Base-by-base conservation (phyloP, 1,140 invertebrate species). In the Latrodectus geometricus region DNA sequence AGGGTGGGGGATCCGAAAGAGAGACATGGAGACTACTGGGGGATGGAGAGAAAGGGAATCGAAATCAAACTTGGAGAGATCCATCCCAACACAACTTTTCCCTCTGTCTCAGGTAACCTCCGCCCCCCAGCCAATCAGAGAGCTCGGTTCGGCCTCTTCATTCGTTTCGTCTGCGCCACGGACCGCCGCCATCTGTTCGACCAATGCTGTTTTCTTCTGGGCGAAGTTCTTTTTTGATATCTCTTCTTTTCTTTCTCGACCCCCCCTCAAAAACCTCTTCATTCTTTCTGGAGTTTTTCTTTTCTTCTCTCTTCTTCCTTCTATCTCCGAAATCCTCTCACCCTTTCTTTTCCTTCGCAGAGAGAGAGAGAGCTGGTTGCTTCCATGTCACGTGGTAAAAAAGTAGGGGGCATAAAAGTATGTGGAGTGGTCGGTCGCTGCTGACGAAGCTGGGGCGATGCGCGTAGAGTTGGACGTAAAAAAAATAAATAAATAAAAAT, bases 81-180 rank as follows among this genome's bases (percentile, higher is more conserved):
- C 65, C 79, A 70, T 83, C 81, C 61, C 81, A 68, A 83, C 66
- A n/a, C 82, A 70, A 76, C 83, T 85, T 85, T 83, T 83, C 81
- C 23, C 83, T 77, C 83, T 77, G 74, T 85, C 83, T 74, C 83
- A 85, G 83, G 83, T 85, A 72, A 56, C 70, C 35, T 70, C 83
- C 83, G 83, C 83, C 83, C 83, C 61, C 74, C 74, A 54, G 50
- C 83, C 83, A 85, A 85, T 85, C 83, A 85, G 83, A 76, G 83
- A 21, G 65, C 83, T 76, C 81, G 54, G 81, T 66, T 66, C 81
- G 61, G 81, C 83, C 83, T 70, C 65, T 77, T 56, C 69, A 84
- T 84, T 75, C 73, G 72, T 66, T 35, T 84, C 81, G 72, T 84
- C 81, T 84, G 81, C 74, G 83, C 83, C 83, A 65, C 61, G 61